Conservation (phyloP, 2,797 vertebrate species). For the Glyptemys insculpta region DNA sequence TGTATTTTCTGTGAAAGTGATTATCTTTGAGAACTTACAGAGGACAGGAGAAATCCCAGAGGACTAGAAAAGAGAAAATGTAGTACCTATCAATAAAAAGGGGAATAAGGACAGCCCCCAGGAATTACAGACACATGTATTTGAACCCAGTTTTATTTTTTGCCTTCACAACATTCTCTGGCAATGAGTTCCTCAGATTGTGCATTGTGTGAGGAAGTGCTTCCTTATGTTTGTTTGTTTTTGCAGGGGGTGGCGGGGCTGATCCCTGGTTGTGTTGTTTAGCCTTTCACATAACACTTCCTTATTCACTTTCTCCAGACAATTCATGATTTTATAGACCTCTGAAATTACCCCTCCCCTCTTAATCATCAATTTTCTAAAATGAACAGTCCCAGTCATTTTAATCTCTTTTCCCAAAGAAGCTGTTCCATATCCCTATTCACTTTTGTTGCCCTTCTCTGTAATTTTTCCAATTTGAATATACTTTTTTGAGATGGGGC, state of each 20-base stretch:
- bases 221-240: too few relatives aligned
- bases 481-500: neutral
- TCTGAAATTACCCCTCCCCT: neutral
- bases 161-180: too few relatives aligned
- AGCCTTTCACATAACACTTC: neutral
- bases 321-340: neutral
- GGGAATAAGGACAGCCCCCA: too few relatives aligned
- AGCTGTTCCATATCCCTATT: neutral
- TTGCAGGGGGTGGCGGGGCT: rapidly evolving
- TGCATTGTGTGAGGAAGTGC: too few relatives aligned
- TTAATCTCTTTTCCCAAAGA: neutral
- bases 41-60: too few relatives aligned
- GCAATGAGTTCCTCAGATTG: too few relatives aligned
- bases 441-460: neutral
- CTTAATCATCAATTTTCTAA: neutral
- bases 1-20: neutral
- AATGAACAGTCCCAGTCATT: neutral
- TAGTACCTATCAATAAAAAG: too few relatives aligned
- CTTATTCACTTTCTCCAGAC: neutral
- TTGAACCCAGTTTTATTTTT: too few relatives aligned
- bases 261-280: neutral
- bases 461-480: neutral
- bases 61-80: too few relatives aligned
- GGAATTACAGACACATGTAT: too few relatives aligned
- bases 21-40: neutral